phyloP scores from a whole-genome alignment of 2,888 invertebrate species.

The Phaonia tiefii region DNA sequence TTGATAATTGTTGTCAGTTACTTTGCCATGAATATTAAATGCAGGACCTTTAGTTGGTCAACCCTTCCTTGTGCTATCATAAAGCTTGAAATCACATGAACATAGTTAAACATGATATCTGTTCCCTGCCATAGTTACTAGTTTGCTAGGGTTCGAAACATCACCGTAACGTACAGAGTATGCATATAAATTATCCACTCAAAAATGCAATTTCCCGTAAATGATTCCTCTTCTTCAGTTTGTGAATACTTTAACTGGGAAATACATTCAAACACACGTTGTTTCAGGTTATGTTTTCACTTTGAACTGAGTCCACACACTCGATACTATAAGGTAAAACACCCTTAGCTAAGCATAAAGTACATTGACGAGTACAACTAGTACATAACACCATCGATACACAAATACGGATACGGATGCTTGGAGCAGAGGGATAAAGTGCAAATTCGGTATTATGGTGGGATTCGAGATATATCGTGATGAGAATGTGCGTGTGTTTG shows the following conservation, averaged over 20 bases:
- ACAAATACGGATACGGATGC: no score
- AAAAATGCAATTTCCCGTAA: slow-evolving; percentile 74
- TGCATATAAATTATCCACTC: slow-evolving; percentile 75
- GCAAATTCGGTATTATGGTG: no score
- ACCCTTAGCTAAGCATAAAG: background rate
- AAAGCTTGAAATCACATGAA: background rate
- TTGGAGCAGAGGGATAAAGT: background rate
- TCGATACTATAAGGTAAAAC: background rate
- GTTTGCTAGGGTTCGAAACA: background rate
- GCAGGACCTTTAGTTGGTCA: background rate
- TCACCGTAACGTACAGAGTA: slow-evolving; percentile 57
- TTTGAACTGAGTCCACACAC: background rate
- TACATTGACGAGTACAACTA: background rate
- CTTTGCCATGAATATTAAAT: slow-evolving; percentile 25
- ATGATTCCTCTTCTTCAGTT: slow-evolving; percentile 63
- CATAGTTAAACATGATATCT: background rate
- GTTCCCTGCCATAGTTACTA: background rate
- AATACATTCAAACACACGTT: background rate
- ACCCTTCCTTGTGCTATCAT: slow-evolving; percentile 31
- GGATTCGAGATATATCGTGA: no score
- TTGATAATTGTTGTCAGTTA: no score
- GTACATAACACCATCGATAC: no score
- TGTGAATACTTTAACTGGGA: slow-evolving; percentile 35
- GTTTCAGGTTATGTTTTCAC: background rate
- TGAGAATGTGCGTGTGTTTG: no score